Percentiles rank a stretch among this genome's conserved stretches.
Evolutionary conservation across 2,888 invertebrate species (phyloP).

Genomic region (Dasypogon diadema): DNA sequence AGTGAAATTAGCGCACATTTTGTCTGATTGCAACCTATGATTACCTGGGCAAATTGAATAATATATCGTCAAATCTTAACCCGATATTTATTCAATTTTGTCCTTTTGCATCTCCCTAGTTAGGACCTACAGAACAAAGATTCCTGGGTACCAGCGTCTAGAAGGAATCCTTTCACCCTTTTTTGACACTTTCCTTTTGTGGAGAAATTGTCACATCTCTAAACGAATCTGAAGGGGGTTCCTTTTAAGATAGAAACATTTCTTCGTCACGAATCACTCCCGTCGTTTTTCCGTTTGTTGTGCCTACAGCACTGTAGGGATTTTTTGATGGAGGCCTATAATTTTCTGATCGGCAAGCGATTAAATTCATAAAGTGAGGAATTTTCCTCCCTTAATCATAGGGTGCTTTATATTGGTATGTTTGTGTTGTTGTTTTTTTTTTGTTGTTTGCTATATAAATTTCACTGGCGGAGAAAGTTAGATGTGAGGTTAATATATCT

Average conservation of each 20-base stretch:
- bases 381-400: constrained; percentile 25
- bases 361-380: constrained; percentile 32
- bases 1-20: constrained; percentile 25
- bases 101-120: constrained; percentile 14
- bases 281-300: constrained; percentile 21
- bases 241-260: background rate
- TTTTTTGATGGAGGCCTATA: constrained; percentile 24
- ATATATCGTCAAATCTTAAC: background rate
- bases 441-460: constrained; percentile 50
- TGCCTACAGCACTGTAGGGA: background rate
- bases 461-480: constrained; percentile 22
- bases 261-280: background rate
- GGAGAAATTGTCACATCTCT: constrained; percentile 11
- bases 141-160: no score
- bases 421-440: constrained; percentile 53
- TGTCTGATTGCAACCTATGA: constrained; percentile 34
- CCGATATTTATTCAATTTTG: constrained; percentile 51
- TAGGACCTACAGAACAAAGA: no score
- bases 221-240: constrained; percentile 7
- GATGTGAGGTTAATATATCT: no score
- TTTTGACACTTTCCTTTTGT: constrained; percentile 1
- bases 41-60: constrained; percentile 44
- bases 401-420: constrained; percentile 42
- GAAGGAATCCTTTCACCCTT: constrained; percentile 37
- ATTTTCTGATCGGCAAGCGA: constrained; percentile 53